These are phyloP conservation scores for Tipula confusa DNA, from an alignment of 2,888 invertebrate genomes.

Conservation along the genomic window DNA sequence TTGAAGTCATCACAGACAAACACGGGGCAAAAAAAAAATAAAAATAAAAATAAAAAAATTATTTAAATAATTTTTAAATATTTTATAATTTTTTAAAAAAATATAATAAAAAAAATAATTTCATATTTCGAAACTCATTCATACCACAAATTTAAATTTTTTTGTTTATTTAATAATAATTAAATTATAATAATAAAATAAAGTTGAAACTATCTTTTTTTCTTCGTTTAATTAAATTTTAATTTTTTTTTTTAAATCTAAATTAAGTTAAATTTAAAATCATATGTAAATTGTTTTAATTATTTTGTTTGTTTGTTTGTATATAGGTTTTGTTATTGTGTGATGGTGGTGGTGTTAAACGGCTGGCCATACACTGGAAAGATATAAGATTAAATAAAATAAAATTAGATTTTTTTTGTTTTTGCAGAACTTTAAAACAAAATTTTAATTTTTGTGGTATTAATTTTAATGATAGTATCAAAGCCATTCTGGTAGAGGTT, in stretches of 20 bases:
- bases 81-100: neutral
- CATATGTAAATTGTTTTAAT: neutral
- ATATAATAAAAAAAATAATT: neutral
- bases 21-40: too few relatives aligned
- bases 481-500: too few relatives aligned
- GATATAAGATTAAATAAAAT: neutral
- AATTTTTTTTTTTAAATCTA: neutral
- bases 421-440: too few relatives aligned
- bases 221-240: neutral
- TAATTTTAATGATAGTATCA: too few relatives aligned
- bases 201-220: neutral
- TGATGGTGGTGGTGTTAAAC: neutral
- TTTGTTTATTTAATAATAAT: neutral
- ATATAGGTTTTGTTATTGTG: neutral
- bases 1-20: conserved; percentile 25
- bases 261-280: neutral
- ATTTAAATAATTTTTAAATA: neutral
- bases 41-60: too few relatives aligned
- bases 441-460: too few relatives aligned
- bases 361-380: conserved; percentile 9
- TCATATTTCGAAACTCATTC: neutral
- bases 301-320: neutral
- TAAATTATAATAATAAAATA: neutral
- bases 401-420: neutral
- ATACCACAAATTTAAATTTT: neutral